phyloP scores from a whole-genome alignment of 2,888 invertebrate species.

The Diadegma fenestrale region DNA sequence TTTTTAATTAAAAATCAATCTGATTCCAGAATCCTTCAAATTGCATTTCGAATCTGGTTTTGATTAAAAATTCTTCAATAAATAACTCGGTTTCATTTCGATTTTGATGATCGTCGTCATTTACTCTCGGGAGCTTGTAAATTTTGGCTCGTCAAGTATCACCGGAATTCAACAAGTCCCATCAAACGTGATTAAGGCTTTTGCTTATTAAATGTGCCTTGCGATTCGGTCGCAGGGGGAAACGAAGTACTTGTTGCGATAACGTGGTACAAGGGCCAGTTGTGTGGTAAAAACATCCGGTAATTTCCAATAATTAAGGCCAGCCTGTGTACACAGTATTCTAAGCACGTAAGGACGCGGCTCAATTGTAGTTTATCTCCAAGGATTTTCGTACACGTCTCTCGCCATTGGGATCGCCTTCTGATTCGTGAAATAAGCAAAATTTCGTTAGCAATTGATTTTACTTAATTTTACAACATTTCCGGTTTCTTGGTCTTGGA shows the following conservation, averaged over 20 bases:
- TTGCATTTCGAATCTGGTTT: neutral
- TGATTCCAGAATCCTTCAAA: neutral
- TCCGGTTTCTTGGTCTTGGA: neutral
- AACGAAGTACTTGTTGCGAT: constrained; percentile 2
- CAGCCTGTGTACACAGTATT: neutral
- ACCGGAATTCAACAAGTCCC: too few relatives aligned
- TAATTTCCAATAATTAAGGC: constrained; percentile 50
- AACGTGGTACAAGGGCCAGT: constrained; percentile 17
- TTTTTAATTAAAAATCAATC: neutral
- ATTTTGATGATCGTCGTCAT: neutral
- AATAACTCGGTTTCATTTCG: neutral
- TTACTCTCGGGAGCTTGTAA: neutral
- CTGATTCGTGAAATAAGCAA: neutral
- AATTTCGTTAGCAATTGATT: neutral
- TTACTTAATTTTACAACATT: constrained; percentile 6
- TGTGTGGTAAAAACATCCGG: constrained; percentile 53
- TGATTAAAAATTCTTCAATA: neutral
- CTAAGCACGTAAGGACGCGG: constrained; percentile 27
- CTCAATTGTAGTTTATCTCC: constrained; percentile 26
- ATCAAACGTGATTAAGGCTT: neutral
- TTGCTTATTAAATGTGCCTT: neutral
- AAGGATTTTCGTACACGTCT: constrained; percentile 32
- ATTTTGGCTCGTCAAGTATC: neutral
- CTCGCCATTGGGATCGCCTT: constrained; percentile 32
- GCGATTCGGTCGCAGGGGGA: neutral